Evolutionary conservation across 2,797 vertebrate species (phyloP), one percentile per base, ranked within the genome.

Genomic region (Lophotriccus pileatus): DNA sequence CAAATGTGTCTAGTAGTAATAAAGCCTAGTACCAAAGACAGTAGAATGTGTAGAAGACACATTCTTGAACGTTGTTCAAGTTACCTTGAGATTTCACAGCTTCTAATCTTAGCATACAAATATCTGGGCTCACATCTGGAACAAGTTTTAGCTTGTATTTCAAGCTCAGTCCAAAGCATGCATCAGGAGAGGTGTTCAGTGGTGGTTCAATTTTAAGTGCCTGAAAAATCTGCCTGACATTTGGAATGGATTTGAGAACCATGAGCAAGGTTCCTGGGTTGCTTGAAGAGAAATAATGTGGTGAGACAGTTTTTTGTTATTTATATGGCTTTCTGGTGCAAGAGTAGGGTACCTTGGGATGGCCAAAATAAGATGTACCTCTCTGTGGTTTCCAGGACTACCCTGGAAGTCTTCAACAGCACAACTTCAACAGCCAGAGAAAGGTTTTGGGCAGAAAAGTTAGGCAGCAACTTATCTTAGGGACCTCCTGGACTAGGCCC

Each of bases 331-430:
- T 52, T 24, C 23, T 75, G 34, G 7, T 53, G 14, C 13, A 22
- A 0, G 0, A 78, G 2, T 1, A 41, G 10, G 21, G 60, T 81
- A 8, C 34, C 7, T 30, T 72, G 55, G 24, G 8, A 25, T n/a
- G 17, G 9, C 16, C 55, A 64, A 47, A 9, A 13, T 52, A 25
- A 67, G 47, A 17, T 12, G 2, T 32, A 6, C 2, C 12, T 60
- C 28, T 12, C 19, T 56, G 12, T 34, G 15, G 15, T 80, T 16
- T 7, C 25, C 70, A 44, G 14, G 28, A 41, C 9, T 21, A 7
- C 27, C 7, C 28, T 52, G 28, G 22, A 34, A 53, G 17, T 37
- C 53, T 78, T 25, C 10, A 86, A 27, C 3, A 37, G 41, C 34
- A 50, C 21, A 78, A 12, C 9, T 86, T 81, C 58, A 24, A 32